Conservation (phyloP, 2,797 vertebrate species). For the Labroides dimidiatus region DNA sequence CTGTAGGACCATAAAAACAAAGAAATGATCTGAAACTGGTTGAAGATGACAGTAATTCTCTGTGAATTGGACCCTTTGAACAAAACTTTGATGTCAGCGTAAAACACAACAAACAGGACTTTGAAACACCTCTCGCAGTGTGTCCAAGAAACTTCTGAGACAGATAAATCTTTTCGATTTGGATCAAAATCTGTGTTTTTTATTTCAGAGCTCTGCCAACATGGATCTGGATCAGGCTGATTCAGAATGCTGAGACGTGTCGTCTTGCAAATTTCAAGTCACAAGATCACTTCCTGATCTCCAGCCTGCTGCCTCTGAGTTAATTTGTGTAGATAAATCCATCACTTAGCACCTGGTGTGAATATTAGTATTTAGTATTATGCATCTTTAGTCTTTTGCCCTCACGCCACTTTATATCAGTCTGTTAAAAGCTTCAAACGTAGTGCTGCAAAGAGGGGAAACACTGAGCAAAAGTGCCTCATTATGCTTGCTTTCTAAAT, state of each 20-base stretch:
- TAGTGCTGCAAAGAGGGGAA: constrained; percentile 27
- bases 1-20: too few relatives aligned
- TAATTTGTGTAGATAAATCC: constrained; percentile 43
- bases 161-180: too few relatives aligned
- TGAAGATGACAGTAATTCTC: too few relatives aligned
- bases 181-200: too few relatives aligned
- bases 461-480: constrained; percentile 57
- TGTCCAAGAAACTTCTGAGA: too few relatives aligned
- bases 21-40: too few relatives aligned
- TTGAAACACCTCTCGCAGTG: too few relatives aligned
- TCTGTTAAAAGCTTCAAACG: constrained; percentile 45
- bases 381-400: constrained; percentile 21
- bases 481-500: constrained; percentile 72
- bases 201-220: not conserved
- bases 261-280: not conserved
- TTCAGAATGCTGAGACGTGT: not conserved
- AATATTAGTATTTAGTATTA: constrained; percentile 18
- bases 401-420: constrained; percentile 15
- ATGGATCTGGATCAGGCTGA: not conserved
- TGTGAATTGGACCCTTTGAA: too few relatives aligned
- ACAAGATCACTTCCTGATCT: constrained; percentile 27
- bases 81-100: too few relatives aligned
- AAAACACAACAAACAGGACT: too few relatives aligned
- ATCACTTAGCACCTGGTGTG: constrained; percentile 25
- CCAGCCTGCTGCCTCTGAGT: constrained; percentile 16